phyloP scores from a whole-genome alignment of 2,113 vertebrate species.

The Serinus canaria region DNA sequence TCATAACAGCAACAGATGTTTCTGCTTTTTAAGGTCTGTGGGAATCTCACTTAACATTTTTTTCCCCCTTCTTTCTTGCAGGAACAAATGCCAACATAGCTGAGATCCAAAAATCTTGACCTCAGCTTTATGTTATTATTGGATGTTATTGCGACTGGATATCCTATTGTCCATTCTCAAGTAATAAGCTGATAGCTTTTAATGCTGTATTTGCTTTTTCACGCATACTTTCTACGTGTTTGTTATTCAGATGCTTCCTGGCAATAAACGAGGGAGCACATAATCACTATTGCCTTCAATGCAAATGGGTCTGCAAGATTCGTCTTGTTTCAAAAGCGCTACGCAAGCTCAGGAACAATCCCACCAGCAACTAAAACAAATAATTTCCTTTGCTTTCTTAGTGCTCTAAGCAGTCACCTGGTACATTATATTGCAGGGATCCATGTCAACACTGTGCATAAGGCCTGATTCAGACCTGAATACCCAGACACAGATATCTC shows the following conservation, averaged over 20 bases:
- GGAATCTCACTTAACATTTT: slow-evolving; percentile 44
- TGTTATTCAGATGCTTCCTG: slow-evolving; percentile 41
- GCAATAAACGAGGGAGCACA: neutral
- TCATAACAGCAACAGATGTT: slow-evolving; percentile 66
- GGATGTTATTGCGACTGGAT: neutral
- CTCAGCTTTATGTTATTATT: slow-evolving; percentile 36
- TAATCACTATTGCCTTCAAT: neutral
- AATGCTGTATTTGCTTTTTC: slow-evolving; percentile 46
- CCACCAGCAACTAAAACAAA: neutral
- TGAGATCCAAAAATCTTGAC: slow-evolving; percentile 43
- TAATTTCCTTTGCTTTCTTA: neutral
- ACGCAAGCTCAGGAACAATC: neutral
- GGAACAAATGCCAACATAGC: slow-evolving; percentile 44
- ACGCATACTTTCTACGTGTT: neutral
- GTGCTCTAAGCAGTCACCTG: neutral
- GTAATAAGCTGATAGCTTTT: neutral
- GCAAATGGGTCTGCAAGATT: neutral
- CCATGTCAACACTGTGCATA: neutral
- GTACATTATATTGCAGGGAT: neutral
- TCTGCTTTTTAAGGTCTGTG: slow-evolving; percentile 69
- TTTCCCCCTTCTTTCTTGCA: neutral
- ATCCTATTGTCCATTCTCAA: slow-evolving; percentile 17
- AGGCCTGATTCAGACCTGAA: neutral
- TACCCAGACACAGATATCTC: neutral
- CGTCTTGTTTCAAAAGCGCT: neutral